These are phyloP conservation scores for Agrypnus murinus DNA, from an alignment of 2,888 invertebrate genomes.

Conservation along the genomic window DNA sequence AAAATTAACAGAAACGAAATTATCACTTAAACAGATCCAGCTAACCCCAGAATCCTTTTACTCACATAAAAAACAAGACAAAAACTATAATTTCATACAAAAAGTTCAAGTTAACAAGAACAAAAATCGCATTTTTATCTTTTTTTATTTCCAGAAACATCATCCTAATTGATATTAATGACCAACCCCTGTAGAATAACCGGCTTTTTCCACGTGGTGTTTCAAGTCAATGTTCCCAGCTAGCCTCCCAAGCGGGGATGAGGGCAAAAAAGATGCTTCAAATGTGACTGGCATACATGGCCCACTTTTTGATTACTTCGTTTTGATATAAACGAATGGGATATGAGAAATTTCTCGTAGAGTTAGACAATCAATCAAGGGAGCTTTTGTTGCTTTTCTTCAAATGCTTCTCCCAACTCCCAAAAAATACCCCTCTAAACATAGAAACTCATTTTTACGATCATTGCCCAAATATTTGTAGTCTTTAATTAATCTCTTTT, in stretches of 20 bases:
- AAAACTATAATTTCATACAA: too few relatives aligned
- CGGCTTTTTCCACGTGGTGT: background rate
- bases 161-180: slow-evolving; percentile 25
- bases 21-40: too few relatives aligned
- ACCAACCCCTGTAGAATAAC: background rate
- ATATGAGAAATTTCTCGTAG: slow-evolving; percentile 21
- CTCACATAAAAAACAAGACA: too few relatives aligned
- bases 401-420: slow-evolving; percentile 12
- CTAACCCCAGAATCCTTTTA: too few relatives aligned
- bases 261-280: background rate
- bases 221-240: background rate
- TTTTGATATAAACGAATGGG: slow-evolving; percentile 28
- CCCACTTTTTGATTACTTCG: slow-evolving; percentile 23
- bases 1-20: too few relatives aligned
- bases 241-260: too few relatives aligned
- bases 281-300: slow-evolving; percentile 15
- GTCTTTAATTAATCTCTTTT: too few relatives aligned
- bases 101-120: background rate
- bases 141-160: slow-evolving; percentile 4
- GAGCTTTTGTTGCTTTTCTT: slow-evolving; percentile 16
- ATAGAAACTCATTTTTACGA: too few relatives aligned
- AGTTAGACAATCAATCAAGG: slow-evolving; percentile 19
- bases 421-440: background rate
- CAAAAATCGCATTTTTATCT: background rate
- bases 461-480: too few relatives aligned